phyloP scores from a whole-genome alignment of 2,797 vertebrate species.

The Fratercula arctica region DNA sequence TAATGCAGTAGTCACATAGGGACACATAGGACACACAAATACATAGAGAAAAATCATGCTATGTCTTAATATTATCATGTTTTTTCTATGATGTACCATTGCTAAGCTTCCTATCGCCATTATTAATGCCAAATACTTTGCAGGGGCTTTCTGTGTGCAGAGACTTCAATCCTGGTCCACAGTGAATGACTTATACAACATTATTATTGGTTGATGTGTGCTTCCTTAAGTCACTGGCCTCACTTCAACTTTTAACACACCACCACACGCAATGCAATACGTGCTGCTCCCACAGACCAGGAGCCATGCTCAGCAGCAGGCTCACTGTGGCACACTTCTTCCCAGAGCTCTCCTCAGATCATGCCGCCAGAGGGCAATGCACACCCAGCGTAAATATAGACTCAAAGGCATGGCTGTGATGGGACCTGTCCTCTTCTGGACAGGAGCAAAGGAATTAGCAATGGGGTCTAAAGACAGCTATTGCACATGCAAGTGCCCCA shows the following conservation, averaged over 20 bases:
- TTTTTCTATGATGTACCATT: background rate
- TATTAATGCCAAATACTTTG: background rate
- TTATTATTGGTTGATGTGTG: background rate
- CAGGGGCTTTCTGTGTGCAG: background rate
- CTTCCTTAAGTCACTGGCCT: background rate
- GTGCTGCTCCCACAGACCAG: background rate
- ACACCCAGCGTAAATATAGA: background rate
- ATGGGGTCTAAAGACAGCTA: background rate
- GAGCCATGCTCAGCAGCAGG: background rate
- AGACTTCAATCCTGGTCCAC: background rate
- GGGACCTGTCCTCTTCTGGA: background rate
- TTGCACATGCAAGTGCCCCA: background rate
- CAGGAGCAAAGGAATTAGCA: background rate
- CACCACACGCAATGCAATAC: fast-evolving
- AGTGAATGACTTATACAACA: background rate
- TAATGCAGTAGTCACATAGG: background rate
- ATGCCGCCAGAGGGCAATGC: conserved; percentile 60
- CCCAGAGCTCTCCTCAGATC: background rate
- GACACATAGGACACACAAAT: background rate
- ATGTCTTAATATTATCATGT: background rate
- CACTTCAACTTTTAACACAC: background rate
- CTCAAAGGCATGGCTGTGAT: background rate
- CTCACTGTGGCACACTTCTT: background rate
- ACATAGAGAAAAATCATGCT: background rate
- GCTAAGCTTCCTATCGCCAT: background rate